Conservation (phyloP, 2,797 vertebrate genomes). For the Botia almorhae region DNA sequence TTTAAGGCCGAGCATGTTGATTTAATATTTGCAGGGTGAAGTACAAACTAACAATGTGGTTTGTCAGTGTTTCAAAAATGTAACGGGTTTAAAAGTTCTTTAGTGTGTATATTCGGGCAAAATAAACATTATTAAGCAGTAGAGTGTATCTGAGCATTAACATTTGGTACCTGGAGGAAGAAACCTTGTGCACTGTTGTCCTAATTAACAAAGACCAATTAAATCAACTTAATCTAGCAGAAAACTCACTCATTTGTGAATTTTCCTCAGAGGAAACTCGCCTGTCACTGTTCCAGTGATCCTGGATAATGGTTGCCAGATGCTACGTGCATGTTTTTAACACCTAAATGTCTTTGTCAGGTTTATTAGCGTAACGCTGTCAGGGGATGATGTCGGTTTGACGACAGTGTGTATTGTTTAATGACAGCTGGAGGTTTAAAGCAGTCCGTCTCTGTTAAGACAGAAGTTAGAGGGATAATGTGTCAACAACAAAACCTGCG, state of each 20-base stretch:
- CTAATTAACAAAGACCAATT: constrained; percentile 55
- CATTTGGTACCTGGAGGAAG: constrained; percentile 34
- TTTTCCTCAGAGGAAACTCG: constrained; percentile 31
- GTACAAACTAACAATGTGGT: too few relatives aligned
- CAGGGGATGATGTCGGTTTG: background rate
- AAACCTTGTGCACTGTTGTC: constrained; percentile 32
- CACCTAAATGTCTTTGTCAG: background rate
- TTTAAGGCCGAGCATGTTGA: background rate
- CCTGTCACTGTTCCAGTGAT: constrained; percentile 13
- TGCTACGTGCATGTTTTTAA: background rate
- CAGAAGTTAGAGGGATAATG: constrained; percentile 2
- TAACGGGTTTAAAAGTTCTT: background rate
- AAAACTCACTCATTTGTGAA: constrained; percentile 48
- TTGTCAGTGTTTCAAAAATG: background rate
- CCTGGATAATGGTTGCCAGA: constrained; percentile 13
- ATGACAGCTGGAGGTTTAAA: constrained; percentile 1
- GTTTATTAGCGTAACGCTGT: background rate
- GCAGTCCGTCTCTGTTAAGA: background rate
- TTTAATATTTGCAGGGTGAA: background rate
- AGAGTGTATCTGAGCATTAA: constrained; percentile 21
- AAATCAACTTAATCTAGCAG: constrained; percentile 54
- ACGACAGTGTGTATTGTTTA: background rate
- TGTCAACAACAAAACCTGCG: constrained; percentile 2
- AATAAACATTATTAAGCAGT: constrained; percentile 23
- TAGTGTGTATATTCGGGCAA: constrained; percentile 4